Conservation (phyloP, 1,140 invertebrate species). For the Lordiphosa mommai region DNA sequence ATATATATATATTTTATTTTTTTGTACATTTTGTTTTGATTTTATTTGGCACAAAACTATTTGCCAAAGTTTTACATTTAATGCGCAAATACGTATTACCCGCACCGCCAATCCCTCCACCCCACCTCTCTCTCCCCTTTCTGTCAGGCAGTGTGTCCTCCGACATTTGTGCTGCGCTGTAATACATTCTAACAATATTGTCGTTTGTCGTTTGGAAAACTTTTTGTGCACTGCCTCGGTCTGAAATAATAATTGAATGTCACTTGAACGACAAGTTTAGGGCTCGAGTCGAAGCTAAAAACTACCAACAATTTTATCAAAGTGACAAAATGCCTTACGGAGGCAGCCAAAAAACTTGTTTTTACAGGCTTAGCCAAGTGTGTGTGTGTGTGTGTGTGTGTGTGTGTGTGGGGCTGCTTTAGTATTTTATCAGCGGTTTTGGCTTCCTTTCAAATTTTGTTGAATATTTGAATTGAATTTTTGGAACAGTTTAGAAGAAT, state of each 20-base stretch:
- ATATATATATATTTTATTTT: constrained; percentile 9
- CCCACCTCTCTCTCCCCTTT: not conserved
- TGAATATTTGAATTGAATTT: constrained; percentile 69
- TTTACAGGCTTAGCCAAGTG: constrained; percentile 48
- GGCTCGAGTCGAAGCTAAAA: constrained; percentile 21
- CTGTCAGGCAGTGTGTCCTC: constrained; percentile 9
- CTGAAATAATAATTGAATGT: constrained; percentile 78
- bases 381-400: constrained; percentile 8
- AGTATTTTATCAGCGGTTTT: constrained; percentile 67
- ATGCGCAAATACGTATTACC: constrained; percentile 75
- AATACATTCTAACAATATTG: constrained; percentile 73
- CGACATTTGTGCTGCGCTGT: constrained; percentile 43
- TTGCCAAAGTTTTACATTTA: constrained; percentile 72
- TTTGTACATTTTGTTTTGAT: constrained; percentile 47
- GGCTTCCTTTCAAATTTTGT: constrained; percentile 47
- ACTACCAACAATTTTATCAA: constrained; percentile 75
- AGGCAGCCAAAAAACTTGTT: constrained; percentile 64
- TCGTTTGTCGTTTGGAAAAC: constrained; percentile 58
- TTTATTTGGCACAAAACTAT: constrained; percentile 63
- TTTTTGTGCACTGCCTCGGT: constrained; percentile 45
- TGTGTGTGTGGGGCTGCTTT: constrained; percentile 13
- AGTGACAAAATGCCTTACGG: constrained; percentile 66
- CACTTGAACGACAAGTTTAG: constrained; percentile 71
- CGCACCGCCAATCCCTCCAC: not conserved
- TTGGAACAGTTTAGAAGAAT: constrained; percentile 61